Evolutionary conservation across 2,113 vertebrate genomes (phyloP).

Genomic region (Sturnira hondurensis): DNA sequence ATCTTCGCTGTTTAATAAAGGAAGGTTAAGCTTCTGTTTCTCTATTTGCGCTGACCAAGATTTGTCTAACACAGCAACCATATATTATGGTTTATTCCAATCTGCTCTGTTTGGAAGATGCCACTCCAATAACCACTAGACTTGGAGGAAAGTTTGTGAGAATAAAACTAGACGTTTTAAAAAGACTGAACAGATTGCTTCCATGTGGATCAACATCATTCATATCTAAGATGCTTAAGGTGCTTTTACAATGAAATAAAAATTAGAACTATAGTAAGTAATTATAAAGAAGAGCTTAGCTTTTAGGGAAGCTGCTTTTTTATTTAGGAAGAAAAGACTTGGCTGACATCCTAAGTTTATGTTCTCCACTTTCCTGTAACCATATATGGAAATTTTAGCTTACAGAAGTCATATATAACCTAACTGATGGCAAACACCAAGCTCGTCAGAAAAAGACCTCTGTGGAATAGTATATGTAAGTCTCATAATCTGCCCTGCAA

Average conservation of each 20-base stretch:
- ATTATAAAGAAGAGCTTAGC: constrained; percentile 1
- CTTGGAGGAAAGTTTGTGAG: constrained; percentile 6
- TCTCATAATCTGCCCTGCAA: background rate
- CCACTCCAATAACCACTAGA: background rate
- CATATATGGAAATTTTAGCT: background rate
- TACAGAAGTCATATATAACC: constrained; percentile 10
- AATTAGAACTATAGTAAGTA: constrained; percentile 23
- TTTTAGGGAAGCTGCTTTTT: background rate
- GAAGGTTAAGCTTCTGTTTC: background rate
- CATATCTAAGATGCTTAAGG: constrained; percentile 1
- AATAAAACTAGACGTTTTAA: background rate
- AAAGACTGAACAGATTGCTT: constrained; percentile 10
- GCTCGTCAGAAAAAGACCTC: background rate
- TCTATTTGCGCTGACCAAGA: constrained; percentile 2
- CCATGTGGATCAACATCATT: background rate
- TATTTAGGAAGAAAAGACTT: constrained; percentile 33
- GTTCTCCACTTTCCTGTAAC: background rate
- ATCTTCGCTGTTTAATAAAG: constrained; percentile 12
- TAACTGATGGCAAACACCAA: background rate
- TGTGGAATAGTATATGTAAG: background rate
- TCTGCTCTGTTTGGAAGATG: constrained; percentile 10
- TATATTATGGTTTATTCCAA: background rate
- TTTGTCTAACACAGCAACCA: background rate
- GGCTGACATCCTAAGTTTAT: constrained; percentile 7
- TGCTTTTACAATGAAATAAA: constrained; percentile 43